Percentiles rank a stretch among this genome's conserved stretches.
phyloP scores from a whole-genome alignment of 2,113 vertebrate species.

The Hemicordylus capensis region DNA sequence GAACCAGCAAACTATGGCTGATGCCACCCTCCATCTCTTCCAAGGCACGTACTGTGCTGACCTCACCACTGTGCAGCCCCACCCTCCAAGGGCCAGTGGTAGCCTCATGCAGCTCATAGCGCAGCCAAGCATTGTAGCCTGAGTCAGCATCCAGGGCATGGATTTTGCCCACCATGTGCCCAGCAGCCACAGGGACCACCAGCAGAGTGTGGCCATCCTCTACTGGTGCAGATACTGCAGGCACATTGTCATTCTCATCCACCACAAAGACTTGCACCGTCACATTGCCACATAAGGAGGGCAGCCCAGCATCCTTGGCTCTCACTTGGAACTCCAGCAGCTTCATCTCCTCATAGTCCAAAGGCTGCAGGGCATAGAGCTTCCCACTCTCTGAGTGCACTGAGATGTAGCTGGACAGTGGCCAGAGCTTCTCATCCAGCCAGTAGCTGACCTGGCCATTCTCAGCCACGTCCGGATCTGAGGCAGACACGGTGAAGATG shows the following conservation, averaged over 20 bases:
- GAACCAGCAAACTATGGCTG: slow-evolving; percentile 57
- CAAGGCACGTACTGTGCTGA: slow-evolving; percentile 66
- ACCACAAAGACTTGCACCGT: slow-evolving; percentile 9
- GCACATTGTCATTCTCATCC: not conserved
- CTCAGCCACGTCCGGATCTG: not conserved
- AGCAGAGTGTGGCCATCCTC: not conserved
- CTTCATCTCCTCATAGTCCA: slow-evolving; percentile 13
- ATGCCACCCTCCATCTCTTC: slow-evolving; percentile 69
- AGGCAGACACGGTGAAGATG: not conserved
- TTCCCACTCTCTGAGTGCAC: slow-evolving; percentile 7
- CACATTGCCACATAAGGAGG: slow-evolving; percentile 1
- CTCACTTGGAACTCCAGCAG: slow-evolving; percentile 18
- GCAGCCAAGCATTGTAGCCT: slow-evolving; percentile 77
- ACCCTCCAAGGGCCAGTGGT: slow-evolving; percentile 60
- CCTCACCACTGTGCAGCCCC: slow-evolving; percentile 61
- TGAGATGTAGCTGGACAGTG: not conserved
- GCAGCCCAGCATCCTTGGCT: slow-evolving; percentile 2
- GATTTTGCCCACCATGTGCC: slow-evolving; percentile 74
- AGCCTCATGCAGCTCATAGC: slow-evolving; percentile 67
- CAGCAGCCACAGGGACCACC: slow-evolving; percentile 21
- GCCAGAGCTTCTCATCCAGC: not conserved
- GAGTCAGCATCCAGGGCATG: slow-evolving; percentile 74
- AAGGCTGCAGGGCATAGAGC: slow-evolving; percentile 5
- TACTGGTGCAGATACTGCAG: not conserved
- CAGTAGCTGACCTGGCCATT: not conserved